Evolutionary conservation across 2,797 vertebrate genomes (phyloP).

Genomic region (Anabas testudineus): DNA sequence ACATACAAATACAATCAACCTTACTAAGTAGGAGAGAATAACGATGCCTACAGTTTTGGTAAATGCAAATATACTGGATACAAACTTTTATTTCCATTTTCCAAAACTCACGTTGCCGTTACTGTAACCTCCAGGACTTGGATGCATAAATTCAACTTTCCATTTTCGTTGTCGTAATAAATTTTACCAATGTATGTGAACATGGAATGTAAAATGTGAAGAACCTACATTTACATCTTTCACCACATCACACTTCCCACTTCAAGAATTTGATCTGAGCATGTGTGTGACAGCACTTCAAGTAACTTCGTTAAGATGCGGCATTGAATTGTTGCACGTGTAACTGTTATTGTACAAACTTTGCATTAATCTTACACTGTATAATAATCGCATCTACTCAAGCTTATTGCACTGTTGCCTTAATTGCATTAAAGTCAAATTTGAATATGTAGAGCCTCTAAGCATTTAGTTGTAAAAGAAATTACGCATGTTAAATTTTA

Average conservation of each 20-base stretch:
- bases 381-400: neutral
- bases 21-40: too few relatives aligned
- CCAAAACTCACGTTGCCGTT: neutral
- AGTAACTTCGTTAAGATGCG: too few relatives aligned
- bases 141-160: neutral
- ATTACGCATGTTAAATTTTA: conserved; percentile 21
- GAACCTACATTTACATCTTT: too few relatives aligned
- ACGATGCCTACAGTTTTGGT: too few relatives aligned
- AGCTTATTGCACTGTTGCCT: neutral
- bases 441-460: neutral
- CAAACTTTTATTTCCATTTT: neutral
- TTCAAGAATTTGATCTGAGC: too few relatives aligned
- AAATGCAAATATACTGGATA: neutral
- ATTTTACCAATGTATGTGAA: neutral
- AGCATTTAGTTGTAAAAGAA: neutral
- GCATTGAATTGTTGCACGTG: too few relatives aligned
- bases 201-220: neutral
- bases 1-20: neutral
- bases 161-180: neutral
- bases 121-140: neutral
- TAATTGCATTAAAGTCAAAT: neutral
- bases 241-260: too few relatives aligned
- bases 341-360: too few relatives aligned
- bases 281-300: too few relatives aligned
- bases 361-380: too few relatives aligned